Evolutionary conservation across 2,888 invertebrate species (phyloP), one percentile per base, ranked within the genome.

Genomic region (Dusona sp.): DNA sequence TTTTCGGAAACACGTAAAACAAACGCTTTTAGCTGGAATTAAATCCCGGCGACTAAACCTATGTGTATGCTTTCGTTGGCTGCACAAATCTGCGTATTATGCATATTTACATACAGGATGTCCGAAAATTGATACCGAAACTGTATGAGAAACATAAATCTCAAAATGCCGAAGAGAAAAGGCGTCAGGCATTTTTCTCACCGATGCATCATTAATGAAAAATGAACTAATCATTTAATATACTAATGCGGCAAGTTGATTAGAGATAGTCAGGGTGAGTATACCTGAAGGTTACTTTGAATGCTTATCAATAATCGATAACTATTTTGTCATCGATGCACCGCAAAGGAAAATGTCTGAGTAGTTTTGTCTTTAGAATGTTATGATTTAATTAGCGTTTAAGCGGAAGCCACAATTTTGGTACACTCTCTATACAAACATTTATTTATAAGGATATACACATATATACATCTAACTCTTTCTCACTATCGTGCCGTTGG

Each of bases 21-120:
- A 86, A 86, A 86, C 86, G 86, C 86, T 86, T 86, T 86, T 86
- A 86, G 86, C 82, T 81, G 86, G 84, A 86, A 84, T 86, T 86
- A 84, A 86, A 86, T 79, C 70, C 45, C 78, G 54, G 54, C 22
- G 74, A 78, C 74, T 75, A 79, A 84, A 84, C 75, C 81, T 79
- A 75, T 83, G 83, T 80, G 79, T 79, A 67, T 82, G 84, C 86
- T 79, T 79, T 86, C 75, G 75, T 77, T 86, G 72, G 61, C 77
- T 67, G 64, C 78, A 78, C 74, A 65, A 82, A 79, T 68, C 81
- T 54, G 65, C 67, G 61, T 54, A 77, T 67, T 80, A 68, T 70
- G 29, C 70, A 38, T 42, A 6, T 42, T 3, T 25, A 29, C 22
- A 45, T 48, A 36, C 16, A 61, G 61, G 61, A 61, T 61, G 61